Percentiles rank a stretch among this genome's conserved stretches.
phyloP scores from a whole-genome alignment of 2,113 vertebrate species.

The Nannobrachium achirus region DNA sequence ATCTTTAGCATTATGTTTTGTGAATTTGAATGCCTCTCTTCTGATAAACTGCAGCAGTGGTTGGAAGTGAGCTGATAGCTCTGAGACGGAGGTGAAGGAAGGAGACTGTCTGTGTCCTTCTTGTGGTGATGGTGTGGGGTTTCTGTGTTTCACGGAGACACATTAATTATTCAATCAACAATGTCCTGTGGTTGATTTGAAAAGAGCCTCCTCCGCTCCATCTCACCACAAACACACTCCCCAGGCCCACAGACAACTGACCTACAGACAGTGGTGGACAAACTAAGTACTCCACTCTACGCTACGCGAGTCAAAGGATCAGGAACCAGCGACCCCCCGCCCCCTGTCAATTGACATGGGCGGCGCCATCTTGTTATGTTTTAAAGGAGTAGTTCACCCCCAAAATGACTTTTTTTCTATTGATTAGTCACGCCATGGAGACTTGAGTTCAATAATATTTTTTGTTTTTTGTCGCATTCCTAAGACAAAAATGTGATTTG shows the following conservation, averaged over 20 bases:
- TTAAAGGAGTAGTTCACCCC: no score
- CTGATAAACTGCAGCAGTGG: not conserved
- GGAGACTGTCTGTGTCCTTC: conserved; percentile 20
- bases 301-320: no score
- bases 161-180: conserved; percentile 79
- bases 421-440: no score
- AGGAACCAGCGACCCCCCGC: no score
- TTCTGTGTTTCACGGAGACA: conserved; percentile 47
- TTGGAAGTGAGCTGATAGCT: not conserved
- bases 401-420: no score
- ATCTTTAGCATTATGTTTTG: no score
- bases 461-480: no score
- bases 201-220: conserved; percentile 48
- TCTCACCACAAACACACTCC: conserved; percentile 65
- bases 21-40: not conserved
- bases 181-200: conserved; percentile 69
- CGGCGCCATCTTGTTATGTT: no score
- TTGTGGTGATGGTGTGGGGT: conserved; percentile 46
- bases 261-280: not conserved
- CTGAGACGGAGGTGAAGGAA: conserved; percentile 9
- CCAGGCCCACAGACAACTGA: conserved; percentile 24
- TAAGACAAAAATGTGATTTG: no score
- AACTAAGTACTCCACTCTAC: no score
- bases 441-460: no score
- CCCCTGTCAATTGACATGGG: no score